Evolutionary conservation across 2,888 invertebrate species (phyloP), one percentile per base, ranked within the genome.

Genomic region (Ligdia adustata): DNA sequence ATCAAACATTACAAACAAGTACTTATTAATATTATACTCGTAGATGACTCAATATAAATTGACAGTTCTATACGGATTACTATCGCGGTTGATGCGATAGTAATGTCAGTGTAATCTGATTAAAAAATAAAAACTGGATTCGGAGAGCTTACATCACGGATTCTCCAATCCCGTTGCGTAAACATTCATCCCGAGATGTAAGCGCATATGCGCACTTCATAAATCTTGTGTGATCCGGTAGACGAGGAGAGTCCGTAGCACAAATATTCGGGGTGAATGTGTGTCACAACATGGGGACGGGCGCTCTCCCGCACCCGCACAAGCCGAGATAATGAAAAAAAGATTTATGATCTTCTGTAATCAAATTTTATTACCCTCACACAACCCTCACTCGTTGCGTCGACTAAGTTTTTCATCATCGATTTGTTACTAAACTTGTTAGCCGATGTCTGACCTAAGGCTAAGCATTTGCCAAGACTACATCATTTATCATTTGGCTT

Each of bases 321-420:
- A 69, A 67, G 79, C 72, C 72, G 72, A 82, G 82, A 84, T 87
- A 87, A 88, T 87, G 86, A 87, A 85, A 90, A 88, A 81, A 80
- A 89, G 90, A 90, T 90, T 89, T 87, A 90, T 86, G 90, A 82
- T 82, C 77, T 77, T 79, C 67, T 82, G 78, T 86, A 90, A 90
- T 90, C 85, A 84, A 88, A 86, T 86, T 88, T 87, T 89, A 89
- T 83, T 80, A 78, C 79, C 66, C 72, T 75, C 76, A 63, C 71
- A 75, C 76, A 75, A 79, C 77, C 81, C 82, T 78, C 59, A 60
- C 64, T 59, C 67, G 70, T 74, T 72, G 72, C 68, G 67, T 61
- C 66, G 68, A 61, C 68, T 68, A 68, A 72, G 62, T 69, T 62
- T 67, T 70, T 73, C 65, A 61, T 75, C 72, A 79, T 74, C 67